Base-by-base conservation (phyloP, 2,113 vertebrate species). In the Macheiramphus alcinus region DNA sequence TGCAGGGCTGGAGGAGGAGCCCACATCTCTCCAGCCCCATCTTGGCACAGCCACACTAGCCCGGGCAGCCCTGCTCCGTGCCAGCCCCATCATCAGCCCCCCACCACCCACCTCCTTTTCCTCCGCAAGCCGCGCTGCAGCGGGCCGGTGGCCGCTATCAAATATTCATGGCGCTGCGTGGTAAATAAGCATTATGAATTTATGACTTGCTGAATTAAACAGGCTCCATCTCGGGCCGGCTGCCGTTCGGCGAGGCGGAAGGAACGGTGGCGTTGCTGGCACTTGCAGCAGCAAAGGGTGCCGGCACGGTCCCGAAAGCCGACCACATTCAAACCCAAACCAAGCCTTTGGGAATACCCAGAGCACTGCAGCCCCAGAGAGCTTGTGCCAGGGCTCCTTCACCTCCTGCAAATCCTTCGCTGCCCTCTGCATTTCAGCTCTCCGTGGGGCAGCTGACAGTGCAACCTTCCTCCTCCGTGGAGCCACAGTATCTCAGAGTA, bases 111-210 rank as follows among this genome's bases (percentile, higher is more conserved):
- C 70, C 40, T 13, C 38, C 47, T 75, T 34, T 40, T 58, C 59
- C 34, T 56, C 31, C 3, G 0, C 13, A 10, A 72, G 67, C 63
- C 4, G 0, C 0, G 9, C 79, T 66, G 75, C 62, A 23, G 76
- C 10, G 1, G 83, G 70, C 88, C 12, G 0, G 74, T 80, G 79
- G 78, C 92, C 29, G 0, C 82, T 34, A 97, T 96, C 91, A 95
- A 97, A 94, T 94, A 95, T 95, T 95, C 80, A 97, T 97, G 80
- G 88, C 2, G 5, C 93, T 87, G 83, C 6, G 19, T 61, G 91
- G 95, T 94, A 97, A 96, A 95, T 89, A 79, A 94, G 80, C 95
- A 97, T 97, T 97, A 97, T 52, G 68, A 97, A 97, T 97, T 96
- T 90, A 96, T 96, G 97, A 94, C 80, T 61, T 45, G 76, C 88